phyloP scores from a whole-genome alignment of 2,797 vertebrate species.

The Amblyraja radiata region DNA sequence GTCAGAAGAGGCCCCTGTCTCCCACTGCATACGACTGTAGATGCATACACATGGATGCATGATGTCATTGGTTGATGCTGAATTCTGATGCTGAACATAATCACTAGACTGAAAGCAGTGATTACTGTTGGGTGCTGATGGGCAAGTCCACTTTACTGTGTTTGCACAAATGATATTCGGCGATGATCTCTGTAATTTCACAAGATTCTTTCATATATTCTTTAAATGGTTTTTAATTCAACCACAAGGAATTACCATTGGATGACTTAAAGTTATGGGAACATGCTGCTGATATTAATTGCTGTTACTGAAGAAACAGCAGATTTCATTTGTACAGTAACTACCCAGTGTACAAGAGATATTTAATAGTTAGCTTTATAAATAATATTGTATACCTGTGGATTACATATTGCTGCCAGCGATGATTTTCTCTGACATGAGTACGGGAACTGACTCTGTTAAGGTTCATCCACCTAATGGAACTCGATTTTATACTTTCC shows the following conservation, averaged over 20 bases:
- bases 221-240: slow-evolving; percentile 42
- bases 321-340: slow-evolving; percentile 53
- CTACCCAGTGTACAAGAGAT: slow-evolving; percentile 56
- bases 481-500: slow-evolving; percentile 92
- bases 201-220: slow-evolving; percentile 47
- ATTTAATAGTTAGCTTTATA: slow-evolving; percentile 58
- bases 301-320: slow-evolving; percentile 51
- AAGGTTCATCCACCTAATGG: slow-evolving; percentile 96
- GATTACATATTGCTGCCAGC: slow-evolving; percentile 69
- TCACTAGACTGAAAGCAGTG: slow-evolving; percentile 74
- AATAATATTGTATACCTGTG: slow-evolving; percentile 60
- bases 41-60: slow-evolving; percentile 55
- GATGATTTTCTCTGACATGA: slow-evolving; percentile 99
- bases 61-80: slow-evolving; percentile 66
- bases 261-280: slow-evolving; percentile 50
- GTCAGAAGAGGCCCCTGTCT: slow-evolving; percentile 63
- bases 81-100: slow-evolving; percentile 71
- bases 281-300: slow-evolving; percentile 43
- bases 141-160: slow-evolving; percentile 68
- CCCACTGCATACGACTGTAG: slow-evolving; percentile 52
- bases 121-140: slow-evolving; percentile 81
- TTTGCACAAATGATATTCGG: slow-evolving; percentile 57
- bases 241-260: slow-evolving; percentile 49
- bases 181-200: slow-evolving; percentile 52
- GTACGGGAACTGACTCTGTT: slow-evolving; percentile 82